A percentile compares a stretch with the other conserved stretches of the same genome.
These are phyloP conservation scores for Gambusia holbrooki DNA, from an alignment of 2,113 vertebrate genomes.

Conservation along the genomic window DNA sequence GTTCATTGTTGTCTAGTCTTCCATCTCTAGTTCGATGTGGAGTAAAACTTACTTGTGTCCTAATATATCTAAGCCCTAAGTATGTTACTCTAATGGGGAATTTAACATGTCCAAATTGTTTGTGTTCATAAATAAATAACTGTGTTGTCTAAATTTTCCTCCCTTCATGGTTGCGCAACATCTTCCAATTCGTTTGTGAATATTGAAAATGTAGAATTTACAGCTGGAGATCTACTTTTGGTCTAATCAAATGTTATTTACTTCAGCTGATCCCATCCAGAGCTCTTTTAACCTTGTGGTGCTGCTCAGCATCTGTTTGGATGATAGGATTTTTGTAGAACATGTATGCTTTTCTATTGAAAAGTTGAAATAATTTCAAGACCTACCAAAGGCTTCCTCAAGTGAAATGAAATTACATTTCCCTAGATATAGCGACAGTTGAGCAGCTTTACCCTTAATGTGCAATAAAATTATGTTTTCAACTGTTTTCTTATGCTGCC, in stretches of 20 bases:
- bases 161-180: background rate
- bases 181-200: background rate
- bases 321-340: background rate
- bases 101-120: background rate
- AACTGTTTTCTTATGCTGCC: background rate
- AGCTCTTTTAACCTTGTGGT: background rate
- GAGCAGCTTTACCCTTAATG: background rate
- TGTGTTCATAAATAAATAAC: background rate
- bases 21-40: too few species aligned
- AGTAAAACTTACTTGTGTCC: too few species aligned
- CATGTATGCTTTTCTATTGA: background rate
- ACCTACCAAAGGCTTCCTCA: background rate
- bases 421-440: background rate
- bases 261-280: background rate
- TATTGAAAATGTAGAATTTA: background rate
- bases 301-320: background rate
- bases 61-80: too few species aligned
- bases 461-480: background rate
- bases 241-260: background rate
- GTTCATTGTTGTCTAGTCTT: background rate
- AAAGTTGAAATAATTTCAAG: background rate
- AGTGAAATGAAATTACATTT: background rate
- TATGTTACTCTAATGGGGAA: too few species aligned
- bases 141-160: background rate
- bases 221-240: background rate